Conservation (phyloP, 2,113 vertebrate genomes). For the Pteruthius melanotis region DNA sequence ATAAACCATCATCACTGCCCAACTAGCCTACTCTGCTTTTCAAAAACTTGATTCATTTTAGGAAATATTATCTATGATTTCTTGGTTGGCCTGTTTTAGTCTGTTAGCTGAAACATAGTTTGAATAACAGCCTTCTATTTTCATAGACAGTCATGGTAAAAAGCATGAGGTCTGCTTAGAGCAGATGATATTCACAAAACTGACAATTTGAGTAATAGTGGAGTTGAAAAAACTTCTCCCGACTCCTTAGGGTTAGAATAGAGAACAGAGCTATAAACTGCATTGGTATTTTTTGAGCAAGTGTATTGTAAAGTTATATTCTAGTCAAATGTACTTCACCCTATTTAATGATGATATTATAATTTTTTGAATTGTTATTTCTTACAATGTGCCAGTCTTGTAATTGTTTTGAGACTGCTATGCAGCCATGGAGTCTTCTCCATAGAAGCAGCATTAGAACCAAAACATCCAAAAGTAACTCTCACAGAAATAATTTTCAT, state of each 20-base stretch:
- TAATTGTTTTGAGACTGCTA: neutral
- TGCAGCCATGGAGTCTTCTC: neutral
- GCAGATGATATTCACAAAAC: neutral
- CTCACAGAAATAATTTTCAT: neutral
- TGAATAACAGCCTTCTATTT: neutral
- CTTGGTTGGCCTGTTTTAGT: neutral
- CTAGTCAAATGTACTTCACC: neutral
- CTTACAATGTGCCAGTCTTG: rapidly evolving
- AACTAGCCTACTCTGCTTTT: neutral
- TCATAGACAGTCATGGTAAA: neutral
- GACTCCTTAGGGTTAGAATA: neutral
- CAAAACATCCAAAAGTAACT: neutral
- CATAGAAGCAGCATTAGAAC: neutral
- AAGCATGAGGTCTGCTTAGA: neutral
- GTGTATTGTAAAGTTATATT: neutral
- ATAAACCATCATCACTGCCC: neutral
- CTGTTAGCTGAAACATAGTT: neutral
- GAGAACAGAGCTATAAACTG: neutral
- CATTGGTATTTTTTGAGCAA: neutral
- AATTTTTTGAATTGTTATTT: neutral
- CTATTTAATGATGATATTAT: neutral
- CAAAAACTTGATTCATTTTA: neutral
- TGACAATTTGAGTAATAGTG: neutral
- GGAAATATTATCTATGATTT: neutral
- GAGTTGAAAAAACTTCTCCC: neutral